Evolutionary conservation across 2,113 vertebrate genomes (phyloP).

Genomic region (Gasterosteus nipponicus): DNA sequence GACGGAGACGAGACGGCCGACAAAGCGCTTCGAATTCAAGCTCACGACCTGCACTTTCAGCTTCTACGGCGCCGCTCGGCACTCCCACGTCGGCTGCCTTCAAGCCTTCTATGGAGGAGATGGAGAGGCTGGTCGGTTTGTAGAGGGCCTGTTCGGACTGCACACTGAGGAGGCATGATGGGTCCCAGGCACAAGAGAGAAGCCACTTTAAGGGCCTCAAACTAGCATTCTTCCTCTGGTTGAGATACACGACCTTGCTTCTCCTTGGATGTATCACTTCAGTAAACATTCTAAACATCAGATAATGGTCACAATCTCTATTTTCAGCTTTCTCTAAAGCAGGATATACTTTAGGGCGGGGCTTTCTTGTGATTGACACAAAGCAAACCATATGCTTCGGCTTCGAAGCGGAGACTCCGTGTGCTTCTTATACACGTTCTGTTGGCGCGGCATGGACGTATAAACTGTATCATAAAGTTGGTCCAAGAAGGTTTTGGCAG

Average conservation of each 20-base stretch:
- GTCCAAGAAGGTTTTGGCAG: background rate
- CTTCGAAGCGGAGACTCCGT: background rate
- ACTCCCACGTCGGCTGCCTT: constrained; percentile 33
- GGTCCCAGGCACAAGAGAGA: constrained; percentile 10
- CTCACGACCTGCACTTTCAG: constrained; percentile 34
- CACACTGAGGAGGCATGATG: constrained; percentile 9
- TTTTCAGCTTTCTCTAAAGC: background rate
- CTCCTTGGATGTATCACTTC: background rate
- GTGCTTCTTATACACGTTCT: background rate
- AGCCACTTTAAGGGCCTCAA: background rate
- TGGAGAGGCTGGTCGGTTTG: constrained; percentile 22
- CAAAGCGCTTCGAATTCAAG: constrained; percentile 53
- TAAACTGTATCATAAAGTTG: constrained; percentile 20
- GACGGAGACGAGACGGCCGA: constrained; percentile 19
- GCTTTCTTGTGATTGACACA: background rate
- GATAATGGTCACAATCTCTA: background rate
- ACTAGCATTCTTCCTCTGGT: background rate
- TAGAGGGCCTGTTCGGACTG: constrained; percentile 23
- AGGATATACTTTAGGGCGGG: background rate
- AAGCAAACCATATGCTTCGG: background rate
- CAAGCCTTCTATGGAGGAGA: constrained; percentile 37
- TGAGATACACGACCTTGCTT: background rate
- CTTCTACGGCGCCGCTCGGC: constrained; percentile 26
- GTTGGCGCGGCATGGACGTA: constrained; percentile 1
- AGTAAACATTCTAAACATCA: background rate